A percentile compares a stretch with the other conserved stretches of the same genome.
Evolutionary conservation across 2,888 invertebrate species (phyloP).

Genomic region (Griposia aprilina): DNA sequence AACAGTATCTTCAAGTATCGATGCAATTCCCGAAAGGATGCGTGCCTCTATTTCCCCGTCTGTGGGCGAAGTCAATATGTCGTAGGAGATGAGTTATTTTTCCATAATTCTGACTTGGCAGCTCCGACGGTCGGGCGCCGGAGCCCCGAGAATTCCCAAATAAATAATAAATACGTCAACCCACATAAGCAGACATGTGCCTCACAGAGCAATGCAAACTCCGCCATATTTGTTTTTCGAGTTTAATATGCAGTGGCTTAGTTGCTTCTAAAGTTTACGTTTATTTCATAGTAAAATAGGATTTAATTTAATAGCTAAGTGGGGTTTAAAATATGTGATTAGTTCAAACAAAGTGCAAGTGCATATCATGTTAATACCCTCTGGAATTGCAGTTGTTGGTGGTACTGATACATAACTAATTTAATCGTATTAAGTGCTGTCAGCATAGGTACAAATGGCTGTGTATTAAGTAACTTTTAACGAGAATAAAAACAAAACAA

Average conservation of each 20-base stretch:
- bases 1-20: conserved; percentile 72
- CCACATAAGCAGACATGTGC: conserved; percentile 64
- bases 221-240: conserved; percentile 75
- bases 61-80: conserved; percentile 87
- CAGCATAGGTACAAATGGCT: conserved; percentile 16
- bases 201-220: conserved; percentile 72
- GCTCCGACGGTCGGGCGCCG: conserved; percentile 67
- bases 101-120: conserved; percentile 82
- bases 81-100: conserved; percentile 89
- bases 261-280: conserved; percentile 54
- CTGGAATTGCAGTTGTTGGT: conserved; percentile 22
- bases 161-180: conserved; percentile 90
- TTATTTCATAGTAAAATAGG: conserved; percentile 33
- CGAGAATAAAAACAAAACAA: conserved; percentile 36
- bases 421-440: conserved; percentile 46
- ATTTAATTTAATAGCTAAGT: conserved; percentile 18
- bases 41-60: conserved; percentile 80
- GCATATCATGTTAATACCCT: conserved; percentile 24
- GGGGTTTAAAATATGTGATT: conserved; percentile 28
- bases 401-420: conserved; percentile 57
- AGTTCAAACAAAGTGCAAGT: conserved; percentile 38
- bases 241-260: conserved; percentile 79
- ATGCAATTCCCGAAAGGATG: conserved; percentile 86
- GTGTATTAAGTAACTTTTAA: conserved; percentile 8
- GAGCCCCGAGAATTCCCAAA: conserved; percentile 86